Evolutionary conservation across 2,113 vertebrate genomes (phyloP), one percentile per base, ranked within the genome.

Genomic region (Haliaeetus leucogaster): DNA sequence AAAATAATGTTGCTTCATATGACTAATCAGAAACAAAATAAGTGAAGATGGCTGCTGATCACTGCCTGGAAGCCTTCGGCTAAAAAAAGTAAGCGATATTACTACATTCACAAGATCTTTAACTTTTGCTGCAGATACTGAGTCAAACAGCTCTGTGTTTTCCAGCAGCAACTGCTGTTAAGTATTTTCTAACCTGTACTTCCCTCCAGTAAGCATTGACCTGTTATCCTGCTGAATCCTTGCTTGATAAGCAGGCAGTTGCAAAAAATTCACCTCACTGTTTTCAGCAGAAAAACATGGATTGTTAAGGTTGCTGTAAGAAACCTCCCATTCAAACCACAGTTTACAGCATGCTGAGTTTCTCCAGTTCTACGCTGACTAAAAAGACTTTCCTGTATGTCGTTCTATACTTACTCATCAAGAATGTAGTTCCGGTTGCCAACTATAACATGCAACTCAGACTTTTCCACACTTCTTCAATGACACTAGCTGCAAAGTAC

Each of bases 401-500:
- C 38, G n/a, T 65, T 61, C 58, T 38, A 43, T 22, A 7, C 26
- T 29, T 29, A 5, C 25, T 70, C 76, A 34, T 25, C 42, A 59
- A 78, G 58, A 48, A 66, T 1, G 3, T 16, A 27, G 38, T 14
- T 87, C 62, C 1, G 0, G 22, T 13, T 82, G 65, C 52, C 58
- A 67, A 25, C 58, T 47, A 2, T 17, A 82, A 71, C 23, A 58
- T 1, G 0, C 50, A 34, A 52, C 45, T 79, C 59, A 6, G 45
- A 12, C 30, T 50, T 66, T 47, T 63, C 43, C 59, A 61, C 19
- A 0, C 29, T 36, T 53, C 52, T 43, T 45, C 25, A 74, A 26
- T 5, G 32, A 42, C 1, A 0, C 7, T 27, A 52, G 20, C 20
- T n/a, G 18, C 62, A 43, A 43, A 1, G 1, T 20, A 29, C 1